These are phyloP conservation scores for Acrocera orbiculus DNA, from an alignment of 2,888 invertebrate genomes.

Conservation along the genomic window DNA sequence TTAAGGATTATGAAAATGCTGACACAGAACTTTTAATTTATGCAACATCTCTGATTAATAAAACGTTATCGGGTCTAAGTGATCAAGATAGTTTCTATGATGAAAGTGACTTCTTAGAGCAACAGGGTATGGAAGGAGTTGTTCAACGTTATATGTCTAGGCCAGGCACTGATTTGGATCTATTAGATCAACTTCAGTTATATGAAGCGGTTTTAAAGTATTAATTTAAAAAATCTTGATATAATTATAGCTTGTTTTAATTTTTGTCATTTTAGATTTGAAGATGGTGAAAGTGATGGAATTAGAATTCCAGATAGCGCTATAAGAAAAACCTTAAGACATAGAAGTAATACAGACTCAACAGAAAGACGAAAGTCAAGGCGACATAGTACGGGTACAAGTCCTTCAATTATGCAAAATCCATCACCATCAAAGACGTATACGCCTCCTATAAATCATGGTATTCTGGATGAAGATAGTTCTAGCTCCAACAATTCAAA, in stretches of 20 bases:
- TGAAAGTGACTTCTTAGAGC: constrained; percentile 88
- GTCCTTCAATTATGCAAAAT: constrained; percentile 32
- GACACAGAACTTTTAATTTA: constrained; percentile 92
- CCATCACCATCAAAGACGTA: constrained; percentile 22
- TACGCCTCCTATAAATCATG: constrained; percentile 21
- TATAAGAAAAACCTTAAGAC: constrained; percentile 54
- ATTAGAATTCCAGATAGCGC: constrained; percentile 46
- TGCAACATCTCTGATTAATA: constrained; percentile 91
- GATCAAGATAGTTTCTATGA: constrained; percentile 96
- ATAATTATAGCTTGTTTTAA: neutral
- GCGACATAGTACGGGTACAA: constrained; percentile 52
- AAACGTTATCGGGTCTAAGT: constrained; percentile 79
- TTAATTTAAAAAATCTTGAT: constrained; percentile 30
- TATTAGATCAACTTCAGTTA: constrained; percentile 83
- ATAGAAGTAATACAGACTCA: constrained; percentile 41
- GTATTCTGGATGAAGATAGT: constrained; percentile 28
- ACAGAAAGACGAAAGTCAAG: constrained; percentile 62
- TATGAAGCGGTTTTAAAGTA: constrained; percentile 85
- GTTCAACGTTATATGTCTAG: constrained; percentile 79
- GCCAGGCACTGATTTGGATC: constrained; percentile 82
- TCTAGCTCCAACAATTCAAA: constrained; percentile 37
- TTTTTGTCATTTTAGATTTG: constrained; percentile 20
- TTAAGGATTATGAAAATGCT: constrained; percentile 88
- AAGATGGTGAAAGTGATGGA: constrained; percentile 36
- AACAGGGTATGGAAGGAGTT: constrained; percentile 77